Percentiles rank a stretch among this genome's conserved stretches.
These are phyloP conservation scores for Callyntrura sp. DNA, from an alignment of 2,888 invertebrate species.

Conservation along the genomic window DNA sequence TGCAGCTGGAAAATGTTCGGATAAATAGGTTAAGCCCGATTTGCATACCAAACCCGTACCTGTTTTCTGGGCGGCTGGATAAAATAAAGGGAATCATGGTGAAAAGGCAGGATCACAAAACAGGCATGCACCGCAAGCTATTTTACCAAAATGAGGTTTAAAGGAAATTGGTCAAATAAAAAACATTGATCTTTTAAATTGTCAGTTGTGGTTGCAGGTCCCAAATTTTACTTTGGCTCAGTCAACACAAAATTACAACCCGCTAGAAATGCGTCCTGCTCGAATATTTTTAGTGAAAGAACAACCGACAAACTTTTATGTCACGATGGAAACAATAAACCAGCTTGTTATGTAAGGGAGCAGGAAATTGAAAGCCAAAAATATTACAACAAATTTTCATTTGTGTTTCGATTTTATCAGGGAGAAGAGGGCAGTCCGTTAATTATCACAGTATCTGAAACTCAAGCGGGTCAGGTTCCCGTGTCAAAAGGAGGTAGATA, in stretches of 20 bases:
- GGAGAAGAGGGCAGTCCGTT: slow-evolving; percentile 70
- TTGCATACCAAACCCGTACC: slow-evolving; percentile 57
- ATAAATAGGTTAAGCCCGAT: slow-evolving; percentile 34
- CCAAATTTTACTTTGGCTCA: slow-evolving; percentile 70
- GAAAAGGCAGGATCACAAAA: slow-evolving; percentile 53
- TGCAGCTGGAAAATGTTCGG: slow-evolving; percentile 8
- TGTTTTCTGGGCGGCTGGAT: slow-evolving; percentile 32
- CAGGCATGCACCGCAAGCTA: too few species aligned
- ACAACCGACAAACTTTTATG: slow-evolving; percentile 56
- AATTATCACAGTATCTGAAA: slow-evolving; percentile 38
- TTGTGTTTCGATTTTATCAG: slow-evolving; percentile 36
- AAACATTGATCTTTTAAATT: background rate
- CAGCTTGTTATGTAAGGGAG: slow-evolving; percentile 48
- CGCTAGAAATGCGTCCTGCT: slow-evolving; percentile 48
- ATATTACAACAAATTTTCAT: background rate
- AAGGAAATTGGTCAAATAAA: background rate
- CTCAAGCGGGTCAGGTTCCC: slow-evolving; percentile 51
- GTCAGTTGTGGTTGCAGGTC: slow-evolving; percentile 55
- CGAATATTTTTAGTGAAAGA: slow-evolving; percentile 67
- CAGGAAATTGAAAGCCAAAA: background rate
- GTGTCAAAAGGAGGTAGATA: slow-evolving; percentile 13
- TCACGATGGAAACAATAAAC: slow-evolving; percentile 1
- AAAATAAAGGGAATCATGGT: slow-evolving; percentile 58
- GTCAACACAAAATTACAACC: slow-evolving; percentile 39
- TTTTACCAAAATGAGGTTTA: too few species aligned